Evolutionary conservation across 2,113 vertebrate species (phyloP).

Genomic region (Columbina picui): DNA sequence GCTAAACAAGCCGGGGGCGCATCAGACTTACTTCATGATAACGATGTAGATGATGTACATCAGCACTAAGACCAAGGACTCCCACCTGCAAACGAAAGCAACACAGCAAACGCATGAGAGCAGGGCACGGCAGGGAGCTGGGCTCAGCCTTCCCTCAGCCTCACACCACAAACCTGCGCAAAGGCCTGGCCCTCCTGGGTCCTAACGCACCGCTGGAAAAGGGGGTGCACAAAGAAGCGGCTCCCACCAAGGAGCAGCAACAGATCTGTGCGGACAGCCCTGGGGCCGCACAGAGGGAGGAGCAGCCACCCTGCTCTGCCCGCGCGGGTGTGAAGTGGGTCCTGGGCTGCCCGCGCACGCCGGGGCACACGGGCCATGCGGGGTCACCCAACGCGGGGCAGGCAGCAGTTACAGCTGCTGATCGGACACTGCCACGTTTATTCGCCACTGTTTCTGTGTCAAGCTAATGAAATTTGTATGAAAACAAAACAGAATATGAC

Average conservation of each 20-base stretch:
- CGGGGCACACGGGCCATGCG: rapidly evolving
- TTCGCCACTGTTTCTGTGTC: not conserved
- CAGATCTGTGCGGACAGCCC: not conserved
- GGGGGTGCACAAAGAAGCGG: not conserved
- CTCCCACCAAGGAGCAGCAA: not conserved
- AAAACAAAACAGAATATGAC: not conserved
- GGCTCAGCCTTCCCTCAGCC: not conserved
- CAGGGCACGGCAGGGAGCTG: rapidly evolving
- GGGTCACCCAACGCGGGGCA: not conserved
- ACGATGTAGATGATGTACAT: constrained; percentile 96
- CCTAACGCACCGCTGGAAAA: not conserved
- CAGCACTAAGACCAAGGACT: constrained; percentile 89
- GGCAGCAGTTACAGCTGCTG: not conserved
- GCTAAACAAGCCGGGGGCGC: not conserved
- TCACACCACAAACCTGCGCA: rapidly evolving
- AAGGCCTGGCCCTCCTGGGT: not conserved
- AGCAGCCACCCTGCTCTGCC: not conserved
- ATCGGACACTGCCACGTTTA: not conserved
- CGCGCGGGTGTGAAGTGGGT: not conserved
- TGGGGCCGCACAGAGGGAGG: not conserved
- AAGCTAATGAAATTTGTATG: not conserved
- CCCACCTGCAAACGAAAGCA: constrained; percentile 85
- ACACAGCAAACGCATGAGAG: not conserved
- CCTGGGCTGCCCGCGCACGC: not conserved
- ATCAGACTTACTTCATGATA: constrained; percentile 95